Evolutionary conservation across 2,888 invertebrate species (phyloP), one percentile per base, ranked within the genome.

Genomic region (Vanessa cardui): DNA sequence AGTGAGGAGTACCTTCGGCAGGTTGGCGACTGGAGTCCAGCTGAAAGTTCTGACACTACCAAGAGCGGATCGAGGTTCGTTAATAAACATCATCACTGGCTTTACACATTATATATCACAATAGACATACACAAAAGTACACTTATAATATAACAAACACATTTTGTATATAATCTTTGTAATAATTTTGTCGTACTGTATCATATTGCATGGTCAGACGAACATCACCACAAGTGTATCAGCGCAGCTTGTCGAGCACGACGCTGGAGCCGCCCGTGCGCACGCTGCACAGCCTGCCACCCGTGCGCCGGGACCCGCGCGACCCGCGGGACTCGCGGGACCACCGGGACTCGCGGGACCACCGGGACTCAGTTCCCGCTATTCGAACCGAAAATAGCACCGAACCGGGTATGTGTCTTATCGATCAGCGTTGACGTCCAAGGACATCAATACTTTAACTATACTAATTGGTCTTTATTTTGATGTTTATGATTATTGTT

Each of bases 211-310:
- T 26, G 44, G 39, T 31, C 74, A 90, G 90, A 72, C 84, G 88
- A 4, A 81, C 83, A 0, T 90, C 92, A 0, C 91, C 90, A 26
- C 86, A 87, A 69, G 84, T 88, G 77, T 93, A 93, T 79, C 92
- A 91, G 72, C 89, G 93, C 58, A 92, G 92, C 73, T 77, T 88
- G 63, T 91, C 91, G 0, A 87, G 85, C 64, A 88, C 86, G 21
- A 86, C 86, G 69, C 78, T 92, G 69, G 89, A 90, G 74, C 84
- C 82, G 46, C 70, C 84, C 9, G 80, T 84, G 2, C 86, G 87
- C 39, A 80, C 88, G 66, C 83, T 93, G 69, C 89, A 91, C 73
- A 93, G 92, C 73, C 81, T 94, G 74, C 94, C 94, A 71, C 93
- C 94, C 12, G 93, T 94, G 63, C 84, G 94, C 12, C 83, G 94